Evolutionary conservation across 2,888 invertebrate genomes (phyloP), one percentile per base, ranked within the genome.

Genomic region (Orchesella flavescens): DNA sequence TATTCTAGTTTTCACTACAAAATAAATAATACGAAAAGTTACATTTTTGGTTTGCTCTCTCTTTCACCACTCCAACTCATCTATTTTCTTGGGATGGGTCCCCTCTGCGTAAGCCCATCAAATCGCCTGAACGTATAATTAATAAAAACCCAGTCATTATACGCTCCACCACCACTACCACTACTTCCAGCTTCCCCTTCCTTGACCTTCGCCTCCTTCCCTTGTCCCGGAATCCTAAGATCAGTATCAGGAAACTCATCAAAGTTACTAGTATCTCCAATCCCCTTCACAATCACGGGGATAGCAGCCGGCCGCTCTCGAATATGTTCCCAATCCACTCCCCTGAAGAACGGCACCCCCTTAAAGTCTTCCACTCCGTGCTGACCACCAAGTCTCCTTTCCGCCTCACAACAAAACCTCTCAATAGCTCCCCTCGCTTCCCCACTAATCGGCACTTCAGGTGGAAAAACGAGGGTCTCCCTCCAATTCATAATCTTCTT

Each of bases 211-310:
- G 84, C 49, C 24, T 88, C 88, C 83, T 95, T 93, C 57, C 97
- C 96, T 85, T 96, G 96, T 85, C 96, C 94, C 89, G 96, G 97
- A 92, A 98, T 97, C 93, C 97, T 97, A 88, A 99, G 93, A 90
- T 99, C 98, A 89, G 98, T 98, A 91, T 99, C 99, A 7, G 99
- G 99, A 93, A 99, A 99, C 89, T 99, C 99, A 91, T 99, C 99
- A 91, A 99, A 99, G 92, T 99, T 99, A 88, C 98, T 98, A 59
- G 99, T 99, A 91, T 99, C 99, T 91, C 99, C 99, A 89, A 99
- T 99, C 88, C 98, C 98, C 90, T 96, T 95, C 83, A 99, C 98
- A 90, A 98, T 97, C 24, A 99, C 97, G 68, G 96, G 95, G 91
- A 99, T 98, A 89, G 99, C 99, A 85, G 99, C 97, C 72, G 99